phyloP scores from a whole-genome alignment of 2,113 vertebrate genomes.

The Brachyhypopomus occidentalis region DNA sequence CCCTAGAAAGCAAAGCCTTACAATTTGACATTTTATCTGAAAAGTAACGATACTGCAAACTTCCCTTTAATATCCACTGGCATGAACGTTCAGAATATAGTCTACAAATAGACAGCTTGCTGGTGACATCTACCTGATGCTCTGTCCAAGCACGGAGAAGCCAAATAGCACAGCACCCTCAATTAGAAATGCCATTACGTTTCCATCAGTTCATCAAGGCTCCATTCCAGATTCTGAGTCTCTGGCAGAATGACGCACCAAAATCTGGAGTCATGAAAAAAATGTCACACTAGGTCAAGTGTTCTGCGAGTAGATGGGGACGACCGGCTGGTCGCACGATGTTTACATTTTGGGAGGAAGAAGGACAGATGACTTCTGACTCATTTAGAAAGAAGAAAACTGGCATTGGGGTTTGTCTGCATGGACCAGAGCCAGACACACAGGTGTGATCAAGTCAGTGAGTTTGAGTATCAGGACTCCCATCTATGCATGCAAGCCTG shows the following conservation, averaged over 20 bases:
- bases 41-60: not conserved
- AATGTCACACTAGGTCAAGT: not conserved
- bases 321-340: not conserved
- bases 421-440: not conserved
- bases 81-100: not conserved
- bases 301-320: not conserved
- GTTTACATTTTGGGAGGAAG: not conserved
- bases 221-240: conserved; percentile 1
- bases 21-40: not conserved
- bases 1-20: too few relatives aligned
- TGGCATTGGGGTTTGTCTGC: not conserved
- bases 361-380: not conserved
- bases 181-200: not conserved
- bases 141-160: not conserved
- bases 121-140: not conserved
- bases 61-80: not conserved
- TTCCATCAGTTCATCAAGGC: not conserved
- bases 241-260: not conserved
- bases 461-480: not conserved
- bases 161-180: not conserved
- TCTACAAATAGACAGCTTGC: not conserved
- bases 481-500: not conserved
- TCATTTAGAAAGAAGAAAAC: not conserved
- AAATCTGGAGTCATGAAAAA: not conserved
- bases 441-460: not conserved